Base-by-base conservation (phyloP, 2,797 vertebrate species). In the Tapirus indicus region DNA sequence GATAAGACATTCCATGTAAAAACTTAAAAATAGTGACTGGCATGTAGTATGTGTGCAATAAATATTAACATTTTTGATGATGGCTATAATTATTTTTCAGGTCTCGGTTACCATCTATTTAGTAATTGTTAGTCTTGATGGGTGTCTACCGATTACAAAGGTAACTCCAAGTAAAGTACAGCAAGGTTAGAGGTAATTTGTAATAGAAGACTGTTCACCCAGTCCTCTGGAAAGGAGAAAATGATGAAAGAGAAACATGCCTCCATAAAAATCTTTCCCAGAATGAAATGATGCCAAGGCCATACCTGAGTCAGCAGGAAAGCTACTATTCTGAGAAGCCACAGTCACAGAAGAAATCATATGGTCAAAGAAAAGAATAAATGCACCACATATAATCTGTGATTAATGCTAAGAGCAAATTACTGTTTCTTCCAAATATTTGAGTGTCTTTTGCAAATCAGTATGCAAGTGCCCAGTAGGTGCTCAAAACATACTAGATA, bases 301-400 rank as follows among this genome's bases (percentile, higher is more conserved):
- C 88, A n/a, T 44, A 32, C 77, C 49, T 86, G 72, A 94, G 56
- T 96, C 86, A 94, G 68, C 82, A 86, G 27, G 35, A 94, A 78
- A 72, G 6, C 16, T 49, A 3, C 74, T 60, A 7, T 41, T 82
- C 38, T 58, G n/a, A 82, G 41, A 93, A 96, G 62, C 82, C 86
- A 72, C 32, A 92, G 74, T 93, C 41, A 35, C 20, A 78, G 71
- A 89, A 87, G 60, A 64, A 91, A 88, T n/a, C n/a, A 60, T 14
- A 52, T 21, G 11, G 20, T 54, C 29, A 74, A 78, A 82, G n/a
- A 52, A 79, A 85, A 60, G 35, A 72, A 38, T 83, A 32, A 89
- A 86, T 74, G 32, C 2, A 12, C 5, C 25, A 12, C 38, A 13
- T 27, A 17, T 3, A 69, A 11, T 4, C 38, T 71, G 6, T 75